phyloP scores from a whole-genome alignment of 2,888 invertebrate genomes.

The Chironomus riparius region DNA sequence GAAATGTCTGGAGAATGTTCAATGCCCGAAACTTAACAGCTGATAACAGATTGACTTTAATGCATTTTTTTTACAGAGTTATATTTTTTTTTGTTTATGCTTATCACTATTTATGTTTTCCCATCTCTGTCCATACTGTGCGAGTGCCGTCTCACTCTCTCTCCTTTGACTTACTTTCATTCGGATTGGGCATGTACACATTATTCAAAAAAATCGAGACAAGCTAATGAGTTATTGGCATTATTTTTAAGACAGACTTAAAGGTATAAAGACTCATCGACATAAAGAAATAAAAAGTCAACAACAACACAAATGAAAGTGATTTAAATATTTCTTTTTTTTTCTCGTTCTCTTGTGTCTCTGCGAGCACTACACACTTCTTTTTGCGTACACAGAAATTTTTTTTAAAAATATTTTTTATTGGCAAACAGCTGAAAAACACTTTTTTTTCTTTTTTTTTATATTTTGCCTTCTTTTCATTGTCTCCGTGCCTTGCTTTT shows the following conservation, averaged over 20 bases:
- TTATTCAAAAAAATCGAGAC: background rate
- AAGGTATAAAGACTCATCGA: background rate
- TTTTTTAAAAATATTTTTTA: background rate
- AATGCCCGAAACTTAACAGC: background rate
- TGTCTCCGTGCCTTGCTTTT: too few species aligned
- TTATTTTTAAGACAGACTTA: background rate
- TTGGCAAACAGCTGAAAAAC: conserved; percentile 24
- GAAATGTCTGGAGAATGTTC: too few species aligned
- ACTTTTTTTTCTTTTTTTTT: background rate
- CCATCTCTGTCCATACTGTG: background rate
- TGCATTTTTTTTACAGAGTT: background rate
- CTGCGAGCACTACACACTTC: background rate
- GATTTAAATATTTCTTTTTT: background rate
- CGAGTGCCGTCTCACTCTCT: background rate
- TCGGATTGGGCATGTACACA: background rate
- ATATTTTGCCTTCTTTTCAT: background rate
- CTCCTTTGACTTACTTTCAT: background rate
- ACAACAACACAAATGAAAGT: background rate
- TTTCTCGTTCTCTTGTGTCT: background rate
- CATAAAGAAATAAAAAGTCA: background rate
- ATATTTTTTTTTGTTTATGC: background rate
- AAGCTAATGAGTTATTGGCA: background rate
- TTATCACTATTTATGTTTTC: background rate
- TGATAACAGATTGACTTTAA: background rate
- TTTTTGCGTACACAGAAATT: background rate